phyloP scores from a whole-genome alignment of 2,113 vertebrate genomes.

The Nothoprocta pentlandii region DNA sequence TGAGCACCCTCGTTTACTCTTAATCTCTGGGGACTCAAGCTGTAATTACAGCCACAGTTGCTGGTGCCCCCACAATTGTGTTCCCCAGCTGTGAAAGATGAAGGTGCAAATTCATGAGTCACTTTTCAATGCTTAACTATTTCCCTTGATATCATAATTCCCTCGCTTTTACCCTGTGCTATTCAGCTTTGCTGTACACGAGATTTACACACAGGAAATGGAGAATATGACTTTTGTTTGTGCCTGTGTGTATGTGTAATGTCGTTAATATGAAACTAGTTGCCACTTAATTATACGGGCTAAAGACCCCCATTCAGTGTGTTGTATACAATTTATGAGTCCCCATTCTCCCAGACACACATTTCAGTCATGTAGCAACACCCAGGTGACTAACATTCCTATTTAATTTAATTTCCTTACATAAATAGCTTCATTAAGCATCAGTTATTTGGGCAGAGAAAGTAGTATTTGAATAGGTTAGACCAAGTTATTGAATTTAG shows the following conservation, averaged over 20 bases:
- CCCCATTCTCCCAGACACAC: slow-evolving; percentile 60
- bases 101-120: neutral
- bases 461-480: slow-evolving; percentile 58
- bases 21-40: neutral
- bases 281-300: slow-evolving; percentile 73
- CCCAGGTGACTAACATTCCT: slow-evolving; percentile 75
- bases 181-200: neutral
- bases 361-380: slow-evolving; percentile 61
- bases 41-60: neutral
- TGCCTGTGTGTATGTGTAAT: slow-evolving; percentile 59
- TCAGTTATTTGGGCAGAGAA: slow-evolving; percentile 73
- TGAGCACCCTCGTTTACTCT: neutral
- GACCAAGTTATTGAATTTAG: slow-evolving; percentile 51
- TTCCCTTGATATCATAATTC: neutral
- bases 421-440: slow-evolving; percentile 78
- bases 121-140: neutral
- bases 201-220: slow-evolving; percentile 63
- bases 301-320: slow-evolving; percentile 69
- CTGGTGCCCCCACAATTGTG: neutral
- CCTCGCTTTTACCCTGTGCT: fast-evolving
- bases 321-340: slow-evolving; percentile 73
- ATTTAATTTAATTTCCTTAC: slow-evolving; percentile 80
- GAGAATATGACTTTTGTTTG: slow-evolving; percentile 72
- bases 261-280: slow-evolving; percentile 74
- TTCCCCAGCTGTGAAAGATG: neutral